Evolutionary conservation across 2,888 invertebrate genomes (phyloP).

Genomic region (Lordiphosa fenestrarum): DNA sequence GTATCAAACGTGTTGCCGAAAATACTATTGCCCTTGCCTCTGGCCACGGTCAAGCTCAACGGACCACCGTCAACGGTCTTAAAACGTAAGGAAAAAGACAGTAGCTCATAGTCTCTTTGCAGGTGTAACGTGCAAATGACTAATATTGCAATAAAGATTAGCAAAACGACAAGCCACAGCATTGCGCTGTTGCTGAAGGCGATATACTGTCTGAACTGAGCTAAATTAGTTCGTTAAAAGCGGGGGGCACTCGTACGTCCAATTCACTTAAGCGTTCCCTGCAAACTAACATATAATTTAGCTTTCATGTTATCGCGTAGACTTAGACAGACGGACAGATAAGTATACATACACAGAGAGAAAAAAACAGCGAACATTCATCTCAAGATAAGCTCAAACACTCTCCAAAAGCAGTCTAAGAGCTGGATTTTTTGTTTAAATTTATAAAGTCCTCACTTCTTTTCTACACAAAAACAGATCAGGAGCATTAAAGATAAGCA

Average conservation of each 20-base stretch:
- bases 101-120: constrained; percentile 37
- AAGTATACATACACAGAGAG: too few species aligned
- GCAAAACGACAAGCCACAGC: constrained; percentile 18
- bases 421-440: too few species aligned
- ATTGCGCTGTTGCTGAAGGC: constrained; percentile 9
- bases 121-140: constrained; percentile 16
- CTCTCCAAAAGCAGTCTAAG: too few species aligned
- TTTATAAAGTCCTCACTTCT: too few species aligned
- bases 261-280: constrained; percentile 1
- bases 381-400: too few species aligned
- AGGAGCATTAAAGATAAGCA: too few species aligned
- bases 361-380: too few species aligned
- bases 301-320: too few species aligned
- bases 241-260: constrained; percentile 6
- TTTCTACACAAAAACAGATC: too few species aligned
- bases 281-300: constrained; percentile 5
- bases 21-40: constrained; percentile 45
- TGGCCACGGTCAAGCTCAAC: constrained; percentile 44
- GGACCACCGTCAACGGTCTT: constrained; percentile 57
- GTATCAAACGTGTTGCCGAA: constrained; percentile 69
- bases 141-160: constrained; percentile 18
- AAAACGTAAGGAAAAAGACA: constrained; percentile 41
- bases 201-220: background rate
- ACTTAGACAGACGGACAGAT: too few species aligned
- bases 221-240: background rate